A percentile compares a stretch with the other conserved stretches of the same genome.
phyloP scores from a whole-genome alignment of 2,113 vertebrate species.

The Ciconia stormi region DNA sequence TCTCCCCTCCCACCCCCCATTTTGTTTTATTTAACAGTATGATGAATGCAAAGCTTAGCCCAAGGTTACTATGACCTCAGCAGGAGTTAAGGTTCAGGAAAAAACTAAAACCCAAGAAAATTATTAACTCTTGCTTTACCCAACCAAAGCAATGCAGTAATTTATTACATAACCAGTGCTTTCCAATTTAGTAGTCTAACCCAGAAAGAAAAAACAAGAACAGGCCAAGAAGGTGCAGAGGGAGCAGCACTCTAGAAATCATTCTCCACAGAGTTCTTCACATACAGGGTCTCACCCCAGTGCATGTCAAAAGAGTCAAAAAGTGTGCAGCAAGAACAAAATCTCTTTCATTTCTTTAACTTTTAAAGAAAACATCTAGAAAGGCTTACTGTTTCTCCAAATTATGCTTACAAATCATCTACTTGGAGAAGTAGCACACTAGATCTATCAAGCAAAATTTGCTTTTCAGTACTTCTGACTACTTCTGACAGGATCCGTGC shows the following conservation, averaged over 20 bases:
- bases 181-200: conserved; percentile 75
- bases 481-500: background rate
- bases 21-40: conserved; percentile 74
- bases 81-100: conserved; percentile 77
- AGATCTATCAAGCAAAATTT: background rate
- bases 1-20: conserved; percentile 58
- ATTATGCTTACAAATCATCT: background rate
- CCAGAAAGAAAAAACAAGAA: conserved; percentile 38
- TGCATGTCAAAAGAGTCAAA: conserved; percentile 22
- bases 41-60: conserved; percentile 78
- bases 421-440: background rate
- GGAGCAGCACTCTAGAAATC: background rate
- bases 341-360: background rate
- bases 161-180: conserved; percentile 86
- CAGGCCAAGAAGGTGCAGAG: conserved; percentile 1
- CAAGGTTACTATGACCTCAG: conserved; percentile 77
- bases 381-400: background rate
- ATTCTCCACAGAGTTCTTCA: background rate
- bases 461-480: background rate
- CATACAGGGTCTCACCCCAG: background rate
- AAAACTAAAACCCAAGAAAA: conserved; percentile 74
- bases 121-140: conserved; percentile 83
- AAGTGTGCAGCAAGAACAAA: conserved; percentile 61
- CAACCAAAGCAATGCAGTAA: conserved; percentile 85
- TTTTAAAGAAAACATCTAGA: background rate